These are phyloP conservation scores for Scolopax rusticola DNA, from an alignment of 2,797 vertebrate species.

Conservation along the genomic window DNA sequence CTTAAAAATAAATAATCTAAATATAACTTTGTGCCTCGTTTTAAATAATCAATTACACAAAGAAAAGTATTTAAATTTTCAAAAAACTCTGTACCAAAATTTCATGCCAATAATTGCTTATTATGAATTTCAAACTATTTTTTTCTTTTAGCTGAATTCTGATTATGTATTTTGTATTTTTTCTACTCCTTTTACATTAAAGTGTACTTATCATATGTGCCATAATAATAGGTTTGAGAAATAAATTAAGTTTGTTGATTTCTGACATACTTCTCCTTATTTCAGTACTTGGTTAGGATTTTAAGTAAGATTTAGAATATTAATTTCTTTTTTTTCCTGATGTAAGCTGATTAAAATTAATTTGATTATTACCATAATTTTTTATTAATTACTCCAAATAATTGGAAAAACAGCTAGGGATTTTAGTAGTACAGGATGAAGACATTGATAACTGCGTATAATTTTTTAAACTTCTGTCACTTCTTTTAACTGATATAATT, in stretches of 20 bases:
- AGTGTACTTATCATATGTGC: background rate
- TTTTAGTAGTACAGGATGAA: background rate
- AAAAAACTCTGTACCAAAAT: background rate
- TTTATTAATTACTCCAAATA: background rate
- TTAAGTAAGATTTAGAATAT: background rate
- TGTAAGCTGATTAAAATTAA: background rate
- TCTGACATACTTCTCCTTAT: background rate
- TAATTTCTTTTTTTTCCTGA: background rate
- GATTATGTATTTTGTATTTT: background rate
- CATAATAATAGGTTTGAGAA: background rate
- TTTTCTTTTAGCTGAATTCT: background rate
- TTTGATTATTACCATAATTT: background rate
- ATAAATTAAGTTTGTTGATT: background rate
- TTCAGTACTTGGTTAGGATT: background rate
- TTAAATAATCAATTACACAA: background rate
- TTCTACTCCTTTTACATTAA: background rate
- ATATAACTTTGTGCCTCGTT: background rate
- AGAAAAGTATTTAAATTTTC: background rate
- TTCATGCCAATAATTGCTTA: background rate
- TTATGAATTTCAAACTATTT: background rate
- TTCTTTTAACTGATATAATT: background rate
- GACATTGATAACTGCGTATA: background rate
- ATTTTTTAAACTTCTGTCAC: background rate
- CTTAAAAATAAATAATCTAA: background rate
- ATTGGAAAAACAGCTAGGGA: background rate